Base-by-base conservation (phyloP, 2,888 invertebrate species). In the Nomada lathburiana region DNA sequence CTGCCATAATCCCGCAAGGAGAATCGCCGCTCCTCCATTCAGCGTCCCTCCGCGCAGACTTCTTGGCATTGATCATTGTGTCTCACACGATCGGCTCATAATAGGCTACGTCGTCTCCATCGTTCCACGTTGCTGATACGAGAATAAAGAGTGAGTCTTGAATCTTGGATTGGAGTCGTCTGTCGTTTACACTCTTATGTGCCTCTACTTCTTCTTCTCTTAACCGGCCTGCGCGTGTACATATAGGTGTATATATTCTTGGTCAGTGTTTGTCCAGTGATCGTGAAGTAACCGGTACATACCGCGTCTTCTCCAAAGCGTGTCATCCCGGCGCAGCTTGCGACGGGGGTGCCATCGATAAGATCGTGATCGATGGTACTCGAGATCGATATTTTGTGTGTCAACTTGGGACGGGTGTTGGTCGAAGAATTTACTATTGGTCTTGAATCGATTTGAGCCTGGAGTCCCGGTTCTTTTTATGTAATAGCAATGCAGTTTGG, bases 101-200 rank as follows among this genome's bases (percentile, higher is more conserved):
- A 88, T 88, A 86, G 85, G 81, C 77, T 85, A 86, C 83, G 88
- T 89, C 89, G 88, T 85, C 81, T 88, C 82, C 83, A 82, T 83
- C 89, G 86, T 86, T 83, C 82, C 84, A 76, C 80, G 80, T 52
- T 72, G 85, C 80, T 80, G 89, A 89, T 87, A 79, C 80, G 83
- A 89, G 89, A 87, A 89, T 89, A 89, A 89, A 86, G 89, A 85
- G 70, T 67, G 75, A 80, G 74, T 74, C 73, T 64, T 50, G 29
- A 47, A 36, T 29, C 55, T 60, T 10, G 18, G 7, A 18, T 18
- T 60, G 29, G 77, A 44, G 60, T 55, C 67, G 63, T 68, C 68
- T 69, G 68, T 76, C 70, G 65, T 52, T 71, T 47, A 16, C 47
- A 74, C 52, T 67, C 69, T 52, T 68, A 36, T 36, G 36, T 42